Percentiles rank a stretch among this genome's conserved stretches.
Evolutionary conservation across 1,140 invertebrate species (phyloP).

Genomic region (Drosophila seguyi): DNA sequence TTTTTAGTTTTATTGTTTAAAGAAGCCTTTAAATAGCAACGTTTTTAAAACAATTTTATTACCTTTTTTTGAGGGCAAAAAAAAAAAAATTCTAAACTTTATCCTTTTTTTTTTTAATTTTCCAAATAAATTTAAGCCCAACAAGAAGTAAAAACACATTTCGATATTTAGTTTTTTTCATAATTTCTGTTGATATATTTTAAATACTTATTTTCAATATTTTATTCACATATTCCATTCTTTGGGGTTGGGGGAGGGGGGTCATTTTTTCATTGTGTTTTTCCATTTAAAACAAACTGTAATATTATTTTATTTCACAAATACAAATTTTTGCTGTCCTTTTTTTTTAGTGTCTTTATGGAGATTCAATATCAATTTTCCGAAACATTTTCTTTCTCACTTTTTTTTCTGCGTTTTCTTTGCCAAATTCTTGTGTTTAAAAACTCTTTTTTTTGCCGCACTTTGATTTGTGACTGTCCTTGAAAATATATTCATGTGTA

Average conservation of each 20-base stretch:
- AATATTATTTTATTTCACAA: constrained; percentile 80
- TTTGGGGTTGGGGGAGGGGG: constrained; percentile 23
- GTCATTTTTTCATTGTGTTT: constrained; percentile 35
- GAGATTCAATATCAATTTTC: constrained; percentile 39
- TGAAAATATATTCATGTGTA: constrained; percentile 53
- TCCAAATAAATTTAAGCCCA: neutral
- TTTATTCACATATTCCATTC: constrained; percentile 81
- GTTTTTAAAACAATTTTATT: too few relatives aligned
- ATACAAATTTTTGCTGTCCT: constrained; percentile 60
- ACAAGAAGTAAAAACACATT: constrained; percentile 16
- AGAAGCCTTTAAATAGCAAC: too few relatives aligned
- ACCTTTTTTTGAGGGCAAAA: too few relatives aligned
- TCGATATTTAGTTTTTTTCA: constrained; percentile 40
- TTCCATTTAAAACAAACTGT: constrained; percentile 73
- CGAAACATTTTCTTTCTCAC: constrained; percentile 26
- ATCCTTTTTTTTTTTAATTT: neutral
- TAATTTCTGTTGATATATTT: constrained; percentile 79
- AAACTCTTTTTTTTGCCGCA: constrained; percentile 44
- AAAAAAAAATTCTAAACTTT: too few relatives aligned
- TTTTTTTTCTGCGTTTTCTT: too few relatives aligned
- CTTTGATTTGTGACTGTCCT: constrained; percentile 50
- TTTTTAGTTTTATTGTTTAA: too few relatives aligned
- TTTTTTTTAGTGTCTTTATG: constrained; percentile 27
- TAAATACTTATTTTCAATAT: constrained; percentile 82
- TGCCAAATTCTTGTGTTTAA: constrained; percentile 39